Evolutionary conservation across 2,113 vertebrate genomes (phyloP).

Genomic region (Oreochromis spilurus): DNA sequence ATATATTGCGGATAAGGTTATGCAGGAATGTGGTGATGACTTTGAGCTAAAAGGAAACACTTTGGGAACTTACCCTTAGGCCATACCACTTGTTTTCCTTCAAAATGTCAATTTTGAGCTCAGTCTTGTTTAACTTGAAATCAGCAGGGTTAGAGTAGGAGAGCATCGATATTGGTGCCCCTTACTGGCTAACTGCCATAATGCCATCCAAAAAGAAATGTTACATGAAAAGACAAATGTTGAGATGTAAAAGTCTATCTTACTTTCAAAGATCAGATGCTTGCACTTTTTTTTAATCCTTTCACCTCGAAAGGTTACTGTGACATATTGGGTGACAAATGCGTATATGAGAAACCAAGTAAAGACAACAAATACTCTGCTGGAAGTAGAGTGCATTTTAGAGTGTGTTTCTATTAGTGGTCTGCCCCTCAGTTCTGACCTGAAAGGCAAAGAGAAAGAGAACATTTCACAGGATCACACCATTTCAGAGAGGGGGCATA

Average conservation of each 20-base stretch:
- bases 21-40: not conserved
- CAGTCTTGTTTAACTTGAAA: not conserved
- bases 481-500: not conserved
- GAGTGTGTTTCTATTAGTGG: not conserved
- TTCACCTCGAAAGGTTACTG: constrained; percentile 19
- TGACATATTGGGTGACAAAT: not conserved
- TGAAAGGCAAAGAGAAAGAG: not conserved
- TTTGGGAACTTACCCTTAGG: not conserved
- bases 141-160: not conserved
- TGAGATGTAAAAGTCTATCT: not conserved
- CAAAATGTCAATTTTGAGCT: not conserved
- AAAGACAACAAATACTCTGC: not conserved
- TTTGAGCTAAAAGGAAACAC: not conserved
- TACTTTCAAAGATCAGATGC: not conserved
- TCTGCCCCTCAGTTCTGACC: not conserved
- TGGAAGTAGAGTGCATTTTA: not conserved
- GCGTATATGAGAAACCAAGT: not conserved
- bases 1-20: not conserved
- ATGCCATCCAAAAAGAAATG: not conserved
- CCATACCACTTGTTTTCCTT: not conserved
- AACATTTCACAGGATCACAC: not conserved
- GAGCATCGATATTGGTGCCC: not conserved
- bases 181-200: not conserved
- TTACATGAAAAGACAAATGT: not conserved
- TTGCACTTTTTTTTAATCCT: not conserved